A percentile compares a stretch with the other conserved stretches of the same genome.
These are phyloP conservation scores for Lophius americanus DNA, from an alignment of 2,797 vertebrate species.

Conservation along the genomic window DNA sequence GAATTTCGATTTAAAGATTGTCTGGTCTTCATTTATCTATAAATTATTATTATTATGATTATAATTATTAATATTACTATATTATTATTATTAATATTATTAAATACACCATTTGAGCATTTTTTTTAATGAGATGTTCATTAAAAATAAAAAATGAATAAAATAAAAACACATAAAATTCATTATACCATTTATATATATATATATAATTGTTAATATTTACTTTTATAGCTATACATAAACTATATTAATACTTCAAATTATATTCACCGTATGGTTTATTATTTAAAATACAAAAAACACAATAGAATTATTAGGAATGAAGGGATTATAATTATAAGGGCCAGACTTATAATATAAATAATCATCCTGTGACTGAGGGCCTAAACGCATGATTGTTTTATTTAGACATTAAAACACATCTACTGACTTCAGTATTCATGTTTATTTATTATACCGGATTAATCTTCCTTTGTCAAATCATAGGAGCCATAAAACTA, in stretches of 20 bases:
- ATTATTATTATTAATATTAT: background rate
- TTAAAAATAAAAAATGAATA: too few relatives aligned
- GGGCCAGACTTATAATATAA: background rate
- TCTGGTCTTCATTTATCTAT: background rate
- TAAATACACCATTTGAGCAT: too few relatives aligned
- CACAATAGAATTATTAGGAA: background rate
- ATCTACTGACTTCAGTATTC: background rate
- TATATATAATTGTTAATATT: too few relatives aligned
- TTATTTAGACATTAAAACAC: background rate
- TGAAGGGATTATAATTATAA: background rate
- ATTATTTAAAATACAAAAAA: background rate
- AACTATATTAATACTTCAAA: too few relatives aligned
- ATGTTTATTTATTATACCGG: background rate
- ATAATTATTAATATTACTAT: background rate
- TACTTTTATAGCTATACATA: too few relatives aligned
- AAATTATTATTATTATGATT: background rate
- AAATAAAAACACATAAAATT: too few relatives aligned
- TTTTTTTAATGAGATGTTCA: too few relatives aligned
- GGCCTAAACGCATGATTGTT: background rate
- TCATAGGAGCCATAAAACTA: too few relatives aligned
- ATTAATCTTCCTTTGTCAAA: background rate
- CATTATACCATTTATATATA: too few relatives aligned
- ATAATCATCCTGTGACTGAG: too few relatives aligned
- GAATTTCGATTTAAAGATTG: background rate
- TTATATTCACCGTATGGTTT: background rate